A percentile compares a stretch with the other conserved stretches of the same genome.
These are phyloP conservation scores for Craterocephalus amniculus DNA, from an alignment of 2,797 vertebrate species.

Conservation along the genomic window DNA sequence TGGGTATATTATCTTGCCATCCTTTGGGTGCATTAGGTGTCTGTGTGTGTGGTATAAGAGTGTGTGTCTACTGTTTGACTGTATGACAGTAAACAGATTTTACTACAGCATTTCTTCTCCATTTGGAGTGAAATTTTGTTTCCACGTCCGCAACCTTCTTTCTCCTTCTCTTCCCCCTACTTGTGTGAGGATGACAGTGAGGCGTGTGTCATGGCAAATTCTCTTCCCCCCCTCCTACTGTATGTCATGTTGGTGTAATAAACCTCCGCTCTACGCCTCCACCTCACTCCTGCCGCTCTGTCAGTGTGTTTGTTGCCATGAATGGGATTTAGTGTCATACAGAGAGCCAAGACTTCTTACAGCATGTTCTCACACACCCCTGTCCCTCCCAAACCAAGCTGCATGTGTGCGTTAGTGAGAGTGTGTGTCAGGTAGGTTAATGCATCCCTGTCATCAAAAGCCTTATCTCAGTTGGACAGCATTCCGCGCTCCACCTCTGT, in stretches of 20 bases:
- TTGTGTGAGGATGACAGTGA: conserved; percentile 41
- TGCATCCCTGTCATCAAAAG: conserved; percentile 71
- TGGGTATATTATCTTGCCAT: too few relatives aligned
- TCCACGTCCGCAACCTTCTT: neutral
- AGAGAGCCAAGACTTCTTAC: conserved; percentile 71
- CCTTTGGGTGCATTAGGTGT: too few relatives aligned
- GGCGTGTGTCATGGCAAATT: conserved; percentile 52
- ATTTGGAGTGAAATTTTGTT: conserved; percentile 13
- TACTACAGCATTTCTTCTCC: too few relatives aligned
- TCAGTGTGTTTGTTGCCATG: conserved; percentile 75
- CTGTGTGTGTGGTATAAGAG: too few relatives aligned
- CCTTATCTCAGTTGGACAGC: conserved; percentile 82
- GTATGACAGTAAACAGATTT: too few relatives aligned
- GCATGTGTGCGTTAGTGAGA: conserved; percentile 44
- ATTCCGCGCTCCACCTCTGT: conserved; percentile 78
- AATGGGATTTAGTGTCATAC: conserved; percentile 81
- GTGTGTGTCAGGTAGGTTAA: conserved; percentile 74
- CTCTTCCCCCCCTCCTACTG: conserved; percentile 47
- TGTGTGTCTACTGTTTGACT: too few relatives aligned
- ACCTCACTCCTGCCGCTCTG: conserved; percentile 52
- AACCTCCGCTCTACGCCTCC: conserved; percentile 59
- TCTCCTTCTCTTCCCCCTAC: conserved; percentile 25
- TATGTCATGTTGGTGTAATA: conserved; percentile 68
- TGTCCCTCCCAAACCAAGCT: conserved; percentile 59
- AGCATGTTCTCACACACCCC: conserved; percentile 75